A percentile compares a stretch with the other conserved stretches of the same genome.
Evolutionary conservation across 1,140 invertebrate genomes (phyloP).

Genomic region (Cotesia chilonis): DNA sequence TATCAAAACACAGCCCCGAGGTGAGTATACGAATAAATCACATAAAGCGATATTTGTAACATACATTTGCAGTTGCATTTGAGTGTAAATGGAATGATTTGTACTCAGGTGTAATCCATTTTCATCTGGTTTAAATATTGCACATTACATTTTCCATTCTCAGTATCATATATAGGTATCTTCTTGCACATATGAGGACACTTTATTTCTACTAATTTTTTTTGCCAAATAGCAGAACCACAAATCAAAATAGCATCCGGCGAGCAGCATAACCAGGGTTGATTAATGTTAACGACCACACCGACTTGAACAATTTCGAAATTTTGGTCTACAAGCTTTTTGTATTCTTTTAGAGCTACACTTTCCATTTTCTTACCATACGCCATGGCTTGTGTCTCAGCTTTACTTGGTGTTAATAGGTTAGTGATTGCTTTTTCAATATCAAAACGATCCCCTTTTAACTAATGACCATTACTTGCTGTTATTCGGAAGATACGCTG

Average conservation of each 20-base stretch:
- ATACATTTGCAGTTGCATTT: slow-evolving; percentile 1
- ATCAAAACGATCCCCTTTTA: slow-evolving; percentile 17
- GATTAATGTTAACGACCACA: slow-evolving; percentile 19
- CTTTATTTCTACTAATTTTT: slow-evolving; percentile 28
- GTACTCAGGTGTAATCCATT: background rate
- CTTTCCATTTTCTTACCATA: slow-evolving; percentile 29
- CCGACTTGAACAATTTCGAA: slow-evolving; percentile 22
- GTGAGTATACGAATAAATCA: slow-evolving; percentile 7
- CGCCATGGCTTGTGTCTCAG: slow-evolving; percentile 5
- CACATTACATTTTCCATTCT: background rate
- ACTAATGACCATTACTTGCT: slow-evolving; percentile 17
- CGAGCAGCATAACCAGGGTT: slow-evolving; percentile 32
- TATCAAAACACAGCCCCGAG: background rate
- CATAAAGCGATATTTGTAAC: background rate
- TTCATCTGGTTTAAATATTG: background rate
- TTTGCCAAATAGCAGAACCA: slow-evolving; percentile 13
- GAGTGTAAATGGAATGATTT: background rate
- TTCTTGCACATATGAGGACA: slow-evolving; percentile 22
- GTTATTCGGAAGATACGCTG: slow-evolving; percentile 25
- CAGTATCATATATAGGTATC: background rate
- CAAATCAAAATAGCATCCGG: slow-evolving; percentile 30
- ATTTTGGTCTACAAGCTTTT: too few species aligned
- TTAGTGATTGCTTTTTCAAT: background rate
- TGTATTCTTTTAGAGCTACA: slow-evolving; percentile 7
- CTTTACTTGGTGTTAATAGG: slow-evolving; percentile 4